These are phyloP conservation scores for Bucco capensis DNA, from an alignment of 2,113 vertebrate species.

Conservation along the genomic window DNA sequence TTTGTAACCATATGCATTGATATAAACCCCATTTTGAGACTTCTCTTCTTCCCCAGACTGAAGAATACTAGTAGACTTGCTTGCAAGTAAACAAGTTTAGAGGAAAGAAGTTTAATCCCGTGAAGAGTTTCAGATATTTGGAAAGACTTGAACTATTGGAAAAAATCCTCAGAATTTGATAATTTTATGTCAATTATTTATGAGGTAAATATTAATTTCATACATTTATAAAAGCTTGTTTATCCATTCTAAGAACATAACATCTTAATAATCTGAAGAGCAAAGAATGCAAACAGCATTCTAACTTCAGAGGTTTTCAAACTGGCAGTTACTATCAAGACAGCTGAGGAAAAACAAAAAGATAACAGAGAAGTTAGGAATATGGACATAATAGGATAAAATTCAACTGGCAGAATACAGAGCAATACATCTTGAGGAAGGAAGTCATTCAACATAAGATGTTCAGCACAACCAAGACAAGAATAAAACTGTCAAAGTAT, in stretches of 20 bases:
- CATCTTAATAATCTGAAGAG: neutral
- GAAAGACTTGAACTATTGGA: neutral
- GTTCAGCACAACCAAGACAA: neutral
- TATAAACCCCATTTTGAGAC: too few relatives aligned
- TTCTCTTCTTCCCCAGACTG: too few relatives aligned
- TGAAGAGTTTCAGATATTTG: neutral
- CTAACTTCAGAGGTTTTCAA: neutral
- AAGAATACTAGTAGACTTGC: too few relatives aligned
- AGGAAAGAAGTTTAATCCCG: neutral
- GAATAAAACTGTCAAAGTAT: neutral
- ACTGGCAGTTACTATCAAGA: neutral
- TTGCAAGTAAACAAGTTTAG: neutral
- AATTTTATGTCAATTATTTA: neutral
- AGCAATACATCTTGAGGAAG: neutral
- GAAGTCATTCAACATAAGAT: neutral
- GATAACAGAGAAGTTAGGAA: neutral
- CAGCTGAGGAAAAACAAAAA: neutral
- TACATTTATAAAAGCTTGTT: neutral
- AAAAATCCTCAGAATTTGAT: neutral
- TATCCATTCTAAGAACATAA: neutral
- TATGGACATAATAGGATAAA: neutral
- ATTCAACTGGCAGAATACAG: neutral
- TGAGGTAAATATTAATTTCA: neutral
- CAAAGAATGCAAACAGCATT: neutral
- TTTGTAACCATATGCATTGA: too few relatives aligned